Conservation (phyloP, 2,888 invertebrate genomes). For the Lobophora halterata region DNA sequence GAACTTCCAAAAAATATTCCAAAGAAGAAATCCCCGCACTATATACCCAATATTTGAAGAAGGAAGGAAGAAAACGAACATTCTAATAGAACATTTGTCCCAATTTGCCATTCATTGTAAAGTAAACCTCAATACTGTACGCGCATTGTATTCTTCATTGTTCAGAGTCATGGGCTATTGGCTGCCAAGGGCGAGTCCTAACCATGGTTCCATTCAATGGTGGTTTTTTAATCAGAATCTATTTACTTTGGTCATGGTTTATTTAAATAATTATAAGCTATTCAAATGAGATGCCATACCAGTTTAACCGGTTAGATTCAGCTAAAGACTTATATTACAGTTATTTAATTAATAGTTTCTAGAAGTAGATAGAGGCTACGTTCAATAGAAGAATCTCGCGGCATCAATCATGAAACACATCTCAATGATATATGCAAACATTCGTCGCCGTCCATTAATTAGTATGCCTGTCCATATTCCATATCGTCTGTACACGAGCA, state of each 20-base stretch:
- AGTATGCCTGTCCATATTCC: constrained; percentile 29
- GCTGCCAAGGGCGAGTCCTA: constrained; percentile 27
- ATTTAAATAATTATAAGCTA: constrained; percentile 8
- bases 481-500: constrained; percentile 20
- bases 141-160: constrained; percentile 19
- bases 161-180: constrained; percentile 25
- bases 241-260: constrained; percentile 12
- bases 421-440: constrained; percentile 15
- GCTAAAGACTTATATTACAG: too few species aligned
- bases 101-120: constrained; percentile 7
- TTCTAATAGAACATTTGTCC: background rate
- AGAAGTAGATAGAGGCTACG: too few species aligned
- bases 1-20: too few species aligned
- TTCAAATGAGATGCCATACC: constrained; percentile 9
- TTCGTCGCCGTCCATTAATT: constrained; percentile 28
- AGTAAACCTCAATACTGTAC: constrained; percentile 12
- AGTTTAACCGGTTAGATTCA: too few species aligned
- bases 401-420: too few species aligned
- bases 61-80: background rate
- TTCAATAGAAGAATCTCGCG: too few species aligned
- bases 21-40: too few species aligned
- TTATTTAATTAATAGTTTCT: too few species aligned
- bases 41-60: too few species aligned
- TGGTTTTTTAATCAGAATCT: constrained; percentile 16
- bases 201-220: constrained; percentile 25